Evolutionary conservation across 1,140 invertebrate genomes (phyloP).

Genomic region (Muscidifurax raptorellus): DNA sequence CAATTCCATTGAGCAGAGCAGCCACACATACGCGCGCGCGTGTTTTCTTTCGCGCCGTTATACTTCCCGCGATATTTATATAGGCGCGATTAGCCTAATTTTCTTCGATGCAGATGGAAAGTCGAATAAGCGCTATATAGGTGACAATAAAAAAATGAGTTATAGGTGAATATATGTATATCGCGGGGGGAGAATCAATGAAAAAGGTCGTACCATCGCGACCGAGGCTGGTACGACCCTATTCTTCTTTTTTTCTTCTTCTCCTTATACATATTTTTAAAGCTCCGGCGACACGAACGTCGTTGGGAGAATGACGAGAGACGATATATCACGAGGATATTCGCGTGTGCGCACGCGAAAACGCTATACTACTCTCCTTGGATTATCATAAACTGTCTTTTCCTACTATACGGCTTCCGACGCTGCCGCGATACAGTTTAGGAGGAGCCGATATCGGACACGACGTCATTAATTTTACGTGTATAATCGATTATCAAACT

Average conservation of each 20-base stretch:
- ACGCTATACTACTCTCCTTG: not conserved
- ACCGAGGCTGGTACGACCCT: conserved; percentile 24
- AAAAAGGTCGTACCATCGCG: conserved; percentile 16
- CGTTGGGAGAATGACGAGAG: not conserved
- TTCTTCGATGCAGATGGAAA: not conserved
- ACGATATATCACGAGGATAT: not conserved
- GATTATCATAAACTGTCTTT: not conserved
- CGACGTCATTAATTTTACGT: no score
- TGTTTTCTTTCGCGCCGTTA: not conserved
- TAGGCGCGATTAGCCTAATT: not conserved
- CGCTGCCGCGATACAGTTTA: no score
- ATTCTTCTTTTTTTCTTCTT: not conserved
- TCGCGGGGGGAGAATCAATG: not conserved
- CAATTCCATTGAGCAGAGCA: not conserved
- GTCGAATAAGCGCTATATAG: not conserved
- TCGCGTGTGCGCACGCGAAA: not conserved
- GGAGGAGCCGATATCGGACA: no score
- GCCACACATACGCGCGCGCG: no score
- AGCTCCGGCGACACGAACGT: not conserved
- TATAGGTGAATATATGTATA: no score
- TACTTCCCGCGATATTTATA: not conserved
- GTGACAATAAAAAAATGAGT: not conserved
- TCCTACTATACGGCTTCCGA: no score
- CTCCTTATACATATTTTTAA: conserved; percentile 9
- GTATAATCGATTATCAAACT: not conserved